Evolutionary conservation across 2,888 invertebrate species (phyloP).

Genomic region (Erannis defoliaria): DNA sequence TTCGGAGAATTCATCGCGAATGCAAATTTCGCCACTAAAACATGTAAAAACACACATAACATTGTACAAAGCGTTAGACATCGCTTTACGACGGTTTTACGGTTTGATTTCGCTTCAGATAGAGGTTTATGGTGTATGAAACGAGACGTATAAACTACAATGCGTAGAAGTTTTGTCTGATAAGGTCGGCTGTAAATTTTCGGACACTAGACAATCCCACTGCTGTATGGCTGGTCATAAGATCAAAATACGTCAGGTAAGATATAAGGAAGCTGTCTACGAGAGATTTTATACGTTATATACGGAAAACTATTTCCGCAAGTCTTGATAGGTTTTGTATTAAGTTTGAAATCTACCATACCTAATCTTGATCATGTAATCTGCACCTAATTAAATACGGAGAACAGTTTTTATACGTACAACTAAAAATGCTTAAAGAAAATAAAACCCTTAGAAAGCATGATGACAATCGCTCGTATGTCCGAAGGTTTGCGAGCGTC

Average conservation of each 20-base stretch:
- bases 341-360: too few relatives aligned
- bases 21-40: conserved; percentile 41
- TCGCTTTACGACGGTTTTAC: conserved; percentile 58
- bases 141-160: conserved; percentile 41
- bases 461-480: conserved; percentile 62
- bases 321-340: too few relatives aligned
- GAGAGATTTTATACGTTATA: too few relatives aligned
- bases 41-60: conserved; percentile 45
- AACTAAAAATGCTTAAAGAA: not conserved
- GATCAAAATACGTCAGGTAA: too few relatives aligned
- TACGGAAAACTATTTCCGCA: too few relatives aligned
- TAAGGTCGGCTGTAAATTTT: conserved; percentile 13
- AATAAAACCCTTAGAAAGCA: conserved; percentile 72
- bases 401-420: too few relatives aligned
- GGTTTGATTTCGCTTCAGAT: conserved; percentile 59
- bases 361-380: too few relatives aligned
- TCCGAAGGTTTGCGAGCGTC: conserved; percentile 52
- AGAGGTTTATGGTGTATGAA: conserved; percentile 52
- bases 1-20: conserved; percentile 35
- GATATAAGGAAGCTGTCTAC: too few relatives aligned
- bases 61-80: conserved; percentile 49
- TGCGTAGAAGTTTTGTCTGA: conserved; percentile 29
- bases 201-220: conserved; percentile 7
- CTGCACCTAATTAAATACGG: too few relatives aligned
- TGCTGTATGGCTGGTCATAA: too few relatives aligned